Evolutionary conservation across 2,113 vertebrate species (phyloP).

Genomic region (Scatophagus argus): DNA sequence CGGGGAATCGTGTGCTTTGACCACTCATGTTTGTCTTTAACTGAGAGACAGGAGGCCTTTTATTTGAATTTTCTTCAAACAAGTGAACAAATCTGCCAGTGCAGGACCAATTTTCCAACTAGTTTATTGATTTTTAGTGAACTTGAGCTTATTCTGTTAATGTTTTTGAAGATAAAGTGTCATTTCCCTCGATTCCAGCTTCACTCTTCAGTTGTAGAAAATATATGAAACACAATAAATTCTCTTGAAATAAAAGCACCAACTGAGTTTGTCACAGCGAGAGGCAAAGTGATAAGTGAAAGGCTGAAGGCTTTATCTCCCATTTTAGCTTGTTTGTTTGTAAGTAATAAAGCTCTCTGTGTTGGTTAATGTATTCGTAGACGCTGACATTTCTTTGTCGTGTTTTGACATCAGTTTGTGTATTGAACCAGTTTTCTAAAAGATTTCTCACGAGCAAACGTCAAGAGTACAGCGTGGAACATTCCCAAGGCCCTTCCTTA

Average conservation of each 20-base stretch:
- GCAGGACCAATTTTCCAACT: too few species aligned
- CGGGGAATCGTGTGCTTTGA: neutral
- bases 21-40: neutral
- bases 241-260: too few species aligned
- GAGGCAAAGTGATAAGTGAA: neutral
- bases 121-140: too few species aligned
- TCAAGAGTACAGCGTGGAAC: neutral
- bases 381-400: neutral
- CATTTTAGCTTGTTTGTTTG: neutral
- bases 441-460: constrained; percentile 7
- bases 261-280: neutral
- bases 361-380: neutral
- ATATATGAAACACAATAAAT: neutral
- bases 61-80: neutral
- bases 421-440: neutral
- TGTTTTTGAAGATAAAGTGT: too few species aligned
- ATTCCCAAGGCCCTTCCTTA: neutral
- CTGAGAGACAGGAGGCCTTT: neutral
- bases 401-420: neutral
- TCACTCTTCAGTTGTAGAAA: neutral
- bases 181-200: neutral
- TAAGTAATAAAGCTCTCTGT: neutral
- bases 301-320: neutral
- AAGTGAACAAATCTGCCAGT: neutral
- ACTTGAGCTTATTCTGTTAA: too few species aligned